Evolutionary conservation across 2,888 invertebrate species (phyloP).

Genomic region (Julus scandinavius): DNA sequence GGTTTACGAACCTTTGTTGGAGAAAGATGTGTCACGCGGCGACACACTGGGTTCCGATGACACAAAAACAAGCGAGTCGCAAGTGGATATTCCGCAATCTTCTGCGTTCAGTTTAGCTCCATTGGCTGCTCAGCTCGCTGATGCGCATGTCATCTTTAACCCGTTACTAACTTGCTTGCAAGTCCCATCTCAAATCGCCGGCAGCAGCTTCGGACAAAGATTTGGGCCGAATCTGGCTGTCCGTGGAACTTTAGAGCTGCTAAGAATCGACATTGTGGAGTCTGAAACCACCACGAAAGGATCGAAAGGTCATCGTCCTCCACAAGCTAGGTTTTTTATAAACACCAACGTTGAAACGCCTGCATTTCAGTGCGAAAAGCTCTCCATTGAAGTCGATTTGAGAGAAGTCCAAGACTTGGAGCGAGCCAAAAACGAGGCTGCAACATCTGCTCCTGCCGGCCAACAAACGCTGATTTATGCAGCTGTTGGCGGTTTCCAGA

Average conservation of each 20-base stretch:
- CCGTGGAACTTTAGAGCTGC: conserved; percentile 81
- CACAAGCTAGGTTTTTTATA: conserved; percentile 66
- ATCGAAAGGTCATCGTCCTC: conserved; percentile 67
- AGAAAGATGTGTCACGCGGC: not conserved
- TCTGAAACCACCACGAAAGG: conserved; percentile 73
- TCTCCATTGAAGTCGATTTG: conserved; percentile 88
- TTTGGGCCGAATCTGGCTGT: conserved; percentile 77
- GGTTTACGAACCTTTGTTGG: conserved; percentile 28
- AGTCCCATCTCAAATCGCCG: conserved; percentile 83
- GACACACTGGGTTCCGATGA: conserved; percentile 55
- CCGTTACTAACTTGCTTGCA: conserved; percentile 89
- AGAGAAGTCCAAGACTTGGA: conserved; percentile 87
- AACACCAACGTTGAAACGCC: conserved; percentile 80
- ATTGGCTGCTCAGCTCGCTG: conserved; percentile 72
- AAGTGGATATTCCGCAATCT: conserved; percentile 48
- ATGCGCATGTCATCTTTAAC: conserved; percentile 94
- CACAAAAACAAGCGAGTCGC: conserved; percentile 52
- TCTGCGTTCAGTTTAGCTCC: conserved; percentile 62
- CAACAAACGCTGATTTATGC: conserved; percentile 73
- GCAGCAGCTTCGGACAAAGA: conserved; percentile 75
- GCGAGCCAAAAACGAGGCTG: conserved; percentile 60
- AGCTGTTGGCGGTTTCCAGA: conserved; percentile 61
- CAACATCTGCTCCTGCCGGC: conserved; percentile 72
- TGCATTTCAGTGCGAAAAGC: conserved; percentile 91
- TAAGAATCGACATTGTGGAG: conserved; percentile 94